A percentile compares a stretch with the other conserved stretches of the same genome.
Evolutionary conservation across 2,797 vertebrate genomes (phyloP).

Genomic region (Serranus cabrilla): DNA sequence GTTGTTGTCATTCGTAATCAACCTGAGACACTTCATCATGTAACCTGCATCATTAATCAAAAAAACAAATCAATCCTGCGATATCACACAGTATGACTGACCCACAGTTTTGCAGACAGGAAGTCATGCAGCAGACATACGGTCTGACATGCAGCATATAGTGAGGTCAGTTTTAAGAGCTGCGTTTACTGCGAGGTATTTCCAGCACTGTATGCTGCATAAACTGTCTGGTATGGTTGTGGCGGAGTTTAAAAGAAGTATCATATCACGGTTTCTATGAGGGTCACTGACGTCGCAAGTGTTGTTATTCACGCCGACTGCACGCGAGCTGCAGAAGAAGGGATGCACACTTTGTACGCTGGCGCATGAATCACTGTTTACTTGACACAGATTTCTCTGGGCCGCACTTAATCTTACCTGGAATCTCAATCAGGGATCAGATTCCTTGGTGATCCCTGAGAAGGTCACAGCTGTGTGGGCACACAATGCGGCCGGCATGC

Average conservation of each 20-base stretch:
- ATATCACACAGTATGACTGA: not conserved
- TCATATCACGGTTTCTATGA: slow-evolving; percentile 14
- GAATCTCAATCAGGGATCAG: slow-evolving; percentile 70
- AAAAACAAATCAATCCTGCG: not conserved
- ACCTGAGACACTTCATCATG: too few relatives aligned
- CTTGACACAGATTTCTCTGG: slow-evolving; percentile 68
- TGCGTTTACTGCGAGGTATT: slow-evolving; percentile 55
- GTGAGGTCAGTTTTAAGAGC: slow-evolving; percentile 16
- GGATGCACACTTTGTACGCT: slow-evolving; percentile 12
- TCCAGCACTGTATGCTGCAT: slow-evolving; percentile 20
- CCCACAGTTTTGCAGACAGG: slow-evolving; percentile 14
- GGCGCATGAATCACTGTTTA: slow-evolving; percentile 36
- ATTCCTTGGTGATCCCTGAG: slow-evolving; percentile 71
- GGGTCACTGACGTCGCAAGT: slow-evolving; percentile 18
- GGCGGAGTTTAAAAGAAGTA: slow-evolving; percentile 36
- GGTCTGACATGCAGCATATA: not conserved
- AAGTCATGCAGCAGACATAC: not conserved
- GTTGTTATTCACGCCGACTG: slow-evolving; percentile 35
- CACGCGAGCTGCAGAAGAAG: slow-evolving; percentile 36
- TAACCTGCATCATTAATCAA: too few relatives aligned
- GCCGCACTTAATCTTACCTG: slow-evolving; percentile 62
- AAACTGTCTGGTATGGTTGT: slow-evolving; percentile 46
- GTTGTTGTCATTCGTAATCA: too few relatives aligned
- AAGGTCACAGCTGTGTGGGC: slow-evolving; percentile 77
- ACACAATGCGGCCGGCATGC: slow-evolving; percentile 45